These are phyloP conservation scores for Escarpia spicata DNA, from an alignment of 2,888 invertebrate genomes.

Conservation along the genomic window DNA sequence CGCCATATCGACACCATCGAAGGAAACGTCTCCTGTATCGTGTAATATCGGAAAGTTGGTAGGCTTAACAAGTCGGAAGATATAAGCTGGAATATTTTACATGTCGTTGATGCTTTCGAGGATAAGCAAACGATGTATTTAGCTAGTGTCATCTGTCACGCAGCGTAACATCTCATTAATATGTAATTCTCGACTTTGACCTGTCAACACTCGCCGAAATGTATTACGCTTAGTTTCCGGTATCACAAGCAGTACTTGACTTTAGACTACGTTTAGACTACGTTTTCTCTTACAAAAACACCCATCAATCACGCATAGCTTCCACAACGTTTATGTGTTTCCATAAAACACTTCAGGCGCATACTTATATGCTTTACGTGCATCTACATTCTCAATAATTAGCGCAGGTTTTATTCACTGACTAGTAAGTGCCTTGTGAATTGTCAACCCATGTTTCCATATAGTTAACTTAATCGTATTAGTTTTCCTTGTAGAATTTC, in stretches of 20 bases:
- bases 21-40: too few species aligned
- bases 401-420: too few species aligned
- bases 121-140: background rate
- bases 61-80: background rate
- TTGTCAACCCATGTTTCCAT: too few species aligned
- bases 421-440: too few species aligned
- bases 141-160: background rate
- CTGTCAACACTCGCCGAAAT: background rate
- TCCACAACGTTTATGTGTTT: background rate
- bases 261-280: background rate
- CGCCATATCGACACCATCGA: too few species aligned
- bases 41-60: background rate
- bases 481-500: too few species aligned
- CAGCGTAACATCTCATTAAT: background rate
- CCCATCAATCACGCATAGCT: background rate
- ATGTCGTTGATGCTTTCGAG: background rate
- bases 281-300: background rate
- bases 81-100: background rate
- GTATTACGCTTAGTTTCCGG: background rate
- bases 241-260: background rate
- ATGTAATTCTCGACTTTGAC: background rate
- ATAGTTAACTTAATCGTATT: too few species aligned
- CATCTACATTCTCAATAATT: too few species aligned
- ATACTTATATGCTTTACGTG: too few species aligned
- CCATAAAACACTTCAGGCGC: too few species aligned